Conservation (phyloP, 2,113 vertebrate species). For the Ovis canadensis region DNA sequence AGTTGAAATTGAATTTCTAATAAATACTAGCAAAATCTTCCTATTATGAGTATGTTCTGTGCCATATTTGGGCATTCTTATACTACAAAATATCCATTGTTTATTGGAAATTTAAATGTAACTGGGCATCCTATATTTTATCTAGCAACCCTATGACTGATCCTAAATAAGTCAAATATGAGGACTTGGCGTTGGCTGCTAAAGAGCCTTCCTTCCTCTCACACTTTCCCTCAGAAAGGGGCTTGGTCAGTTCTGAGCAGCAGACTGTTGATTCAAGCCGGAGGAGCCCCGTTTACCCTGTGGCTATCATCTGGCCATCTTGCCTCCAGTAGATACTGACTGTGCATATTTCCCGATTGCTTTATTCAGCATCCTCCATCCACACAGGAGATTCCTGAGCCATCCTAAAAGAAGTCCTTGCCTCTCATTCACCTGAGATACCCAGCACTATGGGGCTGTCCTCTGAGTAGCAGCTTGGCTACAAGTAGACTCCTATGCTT, state of each 20-base stretch:
- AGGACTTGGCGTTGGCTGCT: background rate
- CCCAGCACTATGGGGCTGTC: background rate
- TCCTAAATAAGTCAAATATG: background rate
- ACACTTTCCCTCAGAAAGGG: background rate
- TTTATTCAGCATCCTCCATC: background rate
- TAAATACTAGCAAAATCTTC: background rate
- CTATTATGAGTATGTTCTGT: background rate
- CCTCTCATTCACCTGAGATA: background rate
- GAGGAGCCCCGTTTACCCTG: background rate
- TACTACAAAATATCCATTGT: background rate
- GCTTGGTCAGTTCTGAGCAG: background rate
- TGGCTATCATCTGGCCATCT: background rate
- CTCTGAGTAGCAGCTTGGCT: background rate
- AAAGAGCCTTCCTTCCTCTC: background rate
- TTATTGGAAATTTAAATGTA: background rate
- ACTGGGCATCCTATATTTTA: background rate
- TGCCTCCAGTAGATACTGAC: background rate
- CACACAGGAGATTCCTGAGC: background rate
- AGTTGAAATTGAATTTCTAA: background rate
- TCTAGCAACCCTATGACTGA: background rate
- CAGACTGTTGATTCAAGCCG: background rate
- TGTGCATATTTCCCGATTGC: background rate
- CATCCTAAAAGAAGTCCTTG: background rate
- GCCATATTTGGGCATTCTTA: background rate
- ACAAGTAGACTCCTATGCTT: background rate